phyloP scores from a whole-genome alignment of 2,888 invertebrate species.

The Meta bourneti region DNA sequence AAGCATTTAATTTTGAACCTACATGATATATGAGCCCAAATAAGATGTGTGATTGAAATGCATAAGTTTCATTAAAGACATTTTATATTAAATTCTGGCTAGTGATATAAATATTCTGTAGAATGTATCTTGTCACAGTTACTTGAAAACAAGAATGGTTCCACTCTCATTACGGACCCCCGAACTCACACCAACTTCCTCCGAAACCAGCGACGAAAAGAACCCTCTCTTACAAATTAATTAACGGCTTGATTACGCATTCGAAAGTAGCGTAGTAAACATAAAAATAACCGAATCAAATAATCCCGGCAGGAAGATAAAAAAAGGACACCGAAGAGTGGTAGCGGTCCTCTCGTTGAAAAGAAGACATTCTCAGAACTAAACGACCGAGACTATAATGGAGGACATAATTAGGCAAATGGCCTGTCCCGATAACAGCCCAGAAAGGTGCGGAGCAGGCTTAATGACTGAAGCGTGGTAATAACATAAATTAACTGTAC shows the following conservation, averaged over 20 bases:
- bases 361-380: not conserved
- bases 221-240: not conserved
- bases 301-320: not conserved
- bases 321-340: not conserved
- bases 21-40: too few species aligned
- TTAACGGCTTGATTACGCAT: not conserved
- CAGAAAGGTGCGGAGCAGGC: conserved; percentile 41
- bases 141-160: not conserved
- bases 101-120: too few species aligned
- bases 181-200: not conserved
- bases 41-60: too few species aligned
- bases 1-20: too few species aligned
- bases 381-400: conserved; percentile 32
- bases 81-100: too few species aligned
- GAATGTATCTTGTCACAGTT: not conserved
- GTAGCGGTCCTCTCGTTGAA: not conserved
- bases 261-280: not conserved
- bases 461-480: conserved; percentile 62
- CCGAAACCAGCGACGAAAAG: not conserved
- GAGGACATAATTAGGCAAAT: conserved; percentile 72
- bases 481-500: conserved; percentile 69
- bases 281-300: not conserved
- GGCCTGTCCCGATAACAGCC: conserved; percentile 64
- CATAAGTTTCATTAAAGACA: too few species aligned
- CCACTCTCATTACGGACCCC: not conserved